phyloP scores from a whole-genome alignment of 2,888 invertebrate genomes.

The Lochmaea capreae region DNA sequence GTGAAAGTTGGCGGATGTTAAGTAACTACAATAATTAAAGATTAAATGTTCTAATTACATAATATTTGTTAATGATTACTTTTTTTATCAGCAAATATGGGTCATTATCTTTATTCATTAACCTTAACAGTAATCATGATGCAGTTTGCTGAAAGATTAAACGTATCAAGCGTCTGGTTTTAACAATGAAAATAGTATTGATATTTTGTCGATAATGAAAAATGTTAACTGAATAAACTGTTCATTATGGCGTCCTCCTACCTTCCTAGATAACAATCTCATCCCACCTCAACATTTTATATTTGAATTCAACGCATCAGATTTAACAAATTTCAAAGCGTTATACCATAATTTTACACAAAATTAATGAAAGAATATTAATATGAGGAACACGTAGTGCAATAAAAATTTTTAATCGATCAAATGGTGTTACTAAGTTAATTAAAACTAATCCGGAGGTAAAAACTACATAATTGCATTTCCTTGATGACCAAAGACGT shows the following conservation, averaged over 20 bases:
- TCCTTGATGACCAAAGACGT: neutral
- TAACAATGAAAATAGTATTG: no score
- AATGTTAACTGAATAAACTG: no score
- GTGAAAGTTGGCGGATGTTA: constrained; percentile 10
- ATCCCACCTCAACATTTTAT: neutral
- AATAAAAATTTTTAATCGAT: neutral
- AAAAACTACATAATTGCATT: neutral
- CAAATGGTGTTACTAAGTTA: neutral
- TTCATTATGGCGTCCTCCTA: no score
- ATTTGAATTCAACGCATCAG: neutral
- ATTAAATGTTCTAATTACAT: neutral
- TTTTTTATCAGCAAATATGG: constrained; percentile 1
- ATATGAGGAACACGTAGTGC: neutral
- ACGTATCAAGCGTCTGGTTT: neutral
- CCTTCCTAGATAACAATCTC: no score
- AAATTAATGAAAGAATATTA: constrained; percentile 1
- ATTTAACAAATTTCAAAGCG: neutral
- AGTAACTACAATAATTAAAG: neutral
- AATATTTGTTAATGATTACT: neutral
- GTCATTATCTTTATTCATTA: neutral
- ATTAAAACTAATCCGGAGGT: neutral
- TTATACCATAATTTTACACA: neutral
- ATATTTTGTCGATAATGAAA: no score
- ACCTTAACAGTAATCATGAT: neutral
- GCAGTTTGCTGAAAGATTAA: neutral